Evolutionary conservation across 1,140 invertebrate genomes (phyloP).

Genomic region (Chionoecetes opilio): DNA sequence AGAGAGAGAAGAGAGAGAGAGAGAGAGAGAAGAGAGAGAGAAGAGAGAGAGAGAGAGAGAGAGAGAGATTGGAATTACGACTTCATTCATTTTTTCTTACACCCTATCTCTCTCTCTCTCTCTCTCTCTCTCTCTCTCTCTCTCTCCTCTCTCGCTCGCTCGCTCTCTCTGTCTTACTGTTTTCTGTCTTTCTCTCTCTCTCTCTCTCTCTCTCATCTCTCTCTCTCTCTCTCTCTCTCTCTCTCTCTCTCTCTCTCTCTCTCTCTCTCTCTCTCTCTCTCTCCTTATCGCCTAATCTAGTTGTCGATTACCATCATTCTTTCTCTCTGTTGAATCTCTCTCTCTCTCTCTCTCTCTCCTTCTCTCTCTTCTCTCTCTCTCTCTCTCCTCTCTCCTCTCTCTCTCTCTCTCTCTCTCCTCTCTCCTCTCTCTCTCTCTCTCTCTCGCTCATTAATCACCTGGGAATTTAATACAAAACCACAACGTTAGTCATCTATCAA

Average conservation of each 20-base stretch:
- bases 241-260: slow-evolving; percentile 41
- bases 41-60: slow-evolving; percentile 14
- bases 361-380: neutral
- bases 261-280: slow-evolving; percentile 65
- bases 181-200: slow-evolving; percentile 67
- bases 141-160: slow-evolving; percentile 35
- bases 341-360: slow-evolving; percentile 1
- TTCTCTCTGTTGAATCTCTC: neutral
- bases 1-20: neutral
- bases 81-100: neutral
- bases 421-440: neutral
- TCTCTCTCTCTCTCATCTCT: slow-evolving; percentile 58
- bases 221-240: slow-evolving; percentile 31
- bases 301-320: neutral
- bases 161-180: too few relatives aligned
- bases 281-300: slow-evolving; percentile 40
- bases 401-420: slow-evolving; percentile 36
- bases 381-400: neutral
- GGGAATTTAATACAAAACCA: neutral
- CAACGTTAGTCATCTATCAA: neutral
- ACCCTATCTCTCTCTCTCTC: slow-evolving; percentile 21
- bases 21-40: neutral
- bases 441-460: neutral
- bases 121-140: slow-evolving; percentile 66
- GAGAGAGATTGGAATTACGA: slow-evolving; percentile 2